Conservation (phyloP, 2,888 invertebrate genomes). For the Dexiosoma caninum region DNA sequence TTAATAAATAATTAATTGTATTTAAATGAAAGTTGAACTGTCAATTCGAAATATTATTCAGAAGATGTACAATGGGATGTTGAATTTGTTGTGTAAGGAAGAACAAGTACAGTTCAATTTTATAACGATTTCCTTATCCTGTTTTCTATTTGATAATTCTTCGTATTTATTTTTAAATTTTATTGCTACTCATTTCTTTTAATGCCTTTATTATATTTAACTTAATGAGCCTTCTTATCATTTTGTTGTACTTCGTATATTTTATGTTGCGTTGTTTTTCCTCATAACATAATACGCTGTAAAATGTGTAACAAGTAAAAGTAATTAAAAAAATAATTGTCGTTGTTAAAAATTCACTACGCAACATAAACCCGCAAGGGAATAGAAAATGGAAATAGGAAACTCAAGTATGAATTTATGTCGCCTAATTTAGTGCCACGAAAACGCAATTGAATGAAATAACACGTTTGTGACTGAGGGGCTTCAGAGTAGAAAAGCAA, state of each 20-base stretch:
- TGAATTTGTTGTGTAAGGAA: no score
- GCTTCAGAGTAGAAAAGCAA: not conserved
- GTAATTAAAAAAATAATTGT: slow-evolving; percentile 61
- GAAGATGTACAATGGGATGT: no score
- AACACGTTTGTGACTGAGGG: slow-evolving; percentile 41
- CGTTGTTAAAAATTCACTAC: slow-evolving; percentile 40
- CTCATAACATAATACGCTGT: slow-evolving; percentile 41
- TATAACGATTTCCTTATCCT: no score
- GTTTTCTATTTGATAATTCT: no score
- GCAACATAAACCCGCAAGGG: slow-evolving; percentile 31
- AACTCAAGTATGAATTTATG: slow-evolving; percentile 49
- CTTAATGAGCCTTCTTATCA: slow-evolving; percentile 36
- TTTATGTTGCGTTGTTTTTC: slow-evolving; percentile 26
- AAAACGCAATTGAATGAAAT: slow-evolving; percentile 56
- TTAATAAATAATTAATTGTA: no score
- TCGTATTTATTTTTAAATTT: not conserved
- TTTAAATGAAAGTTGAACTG: no score
- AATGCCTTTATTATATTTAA: slow-evolving; percentile 2
- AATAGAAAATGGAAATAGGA: slow-evolving; percentile 34
- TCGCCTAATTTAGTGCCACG: slow-evolving; percentile 44
- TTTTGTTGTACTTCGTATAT: slow-evolving; percentile 18
- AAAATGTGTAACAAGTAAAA: slow-evolving; percentile 52
- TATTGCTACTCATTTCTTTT: not conserved
- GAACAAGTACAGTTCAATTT: no score
- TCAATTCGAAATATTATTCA: no score